phyloP scores from a whole-genome alignment of 2,888 invertebrate species.

The Noctua comes region DNA sequence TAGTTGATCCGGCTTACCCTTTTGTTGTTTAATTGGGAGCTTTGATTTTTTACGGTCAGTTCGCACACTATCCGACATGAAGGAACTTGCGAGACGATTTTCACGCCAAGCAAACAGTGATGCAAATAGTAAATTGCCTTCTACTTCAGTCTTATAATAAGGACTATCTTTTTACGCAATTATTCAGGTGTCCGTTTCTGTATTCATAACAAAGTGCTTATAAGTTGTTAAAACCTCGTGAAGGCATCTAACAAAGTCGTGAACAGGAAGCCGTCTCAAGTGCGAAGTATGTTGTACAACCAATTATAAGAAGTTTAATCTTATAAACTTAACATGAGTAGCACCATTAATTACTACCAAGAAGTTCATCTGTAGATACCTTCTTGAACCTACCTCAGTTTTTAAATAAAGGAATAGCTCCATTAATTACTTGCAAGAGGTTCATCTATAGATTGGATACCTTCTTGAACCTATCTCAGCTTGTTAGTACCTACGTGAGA shows the following conservation, averaged over 20 bases:
- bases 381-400: background rate
- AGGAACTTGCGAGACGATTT: background rate
- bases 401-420: background rate
- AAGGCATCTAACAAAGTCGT: background rate
- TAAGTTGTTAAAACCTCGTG: conserved; percentile 9
- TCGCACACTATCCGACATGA: background rate
- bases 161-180: background rate
- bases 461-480: background rate
- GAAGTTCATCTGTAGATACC: background rate
- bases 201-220: background rate
- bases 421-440: background rate
- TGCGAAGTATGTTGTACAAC: too few relatives aligned
- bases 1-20: too few relatives aligned
- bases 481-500: background rate
- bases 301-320: conserved; percentile 7
- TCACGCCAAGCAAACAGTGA: too few relatives aligned
- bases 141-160: background rate
- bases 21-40: too few relatives aligned
- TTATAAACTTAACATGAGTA: background rate
- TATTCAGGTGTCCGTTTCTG: background rate
- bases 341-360: background rate
- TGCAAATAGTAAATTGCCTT: background rate
- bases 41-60: too few relatives aligned
- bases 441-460: background rate
- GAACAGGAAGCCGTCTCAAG: background rate